Base-by-base conservation (phyloP, 2,888 invertebrate genomes). In the Amiota mariae region DNA sequence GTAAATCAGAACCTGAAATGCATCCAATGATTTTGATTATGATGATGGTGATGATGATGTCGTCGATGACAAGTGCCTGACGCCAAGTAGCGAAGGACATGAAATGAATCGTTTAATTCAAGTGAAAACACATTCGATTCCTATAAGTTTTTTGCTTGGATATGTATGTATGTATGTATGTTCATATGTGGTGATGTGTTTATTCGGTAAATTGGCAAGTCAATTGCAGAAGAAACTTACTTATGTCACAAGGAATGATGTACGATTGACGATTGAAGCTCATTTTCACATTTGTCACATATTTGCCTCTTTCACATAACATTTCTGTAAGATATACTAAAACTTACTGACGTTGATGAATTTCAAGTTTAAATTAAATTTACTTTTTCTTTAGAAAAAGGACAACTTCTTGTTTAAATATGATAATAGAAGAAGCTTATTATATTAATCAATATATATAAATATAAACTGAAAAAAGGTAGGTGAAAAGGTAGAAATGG, bases 141-240 rank as follows among this genome's bases (percentile, higher is more conserved):
- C 59, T 18, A 9, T 2, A 59, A 15, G 18, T 20, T 15, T 59
- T 15, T 4, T 59, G 59, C 20, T 15, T 59, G 3, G 9, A 20
- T 59, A 3, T 20, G 59, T 59, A 20, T 59, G 59, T n/a, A n/a
- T 9, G 20, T 11, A 20, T 10, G 18, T n/a, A n/a, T 11, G 12
- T 8, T 12, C n/a, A n/a, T 4, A n/a, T 51, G 54, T 51, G 54
- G 12, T 12, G n/a, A 20, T 20, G 75, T 75, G 79, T 79, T 82
- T 80, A 75, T 78, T 78, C 73, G 79, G 70, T 73, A 80, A 83
- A 82, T 85, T 83, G 82, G 72, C 77, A 83, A 85, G 80, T 85
- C 85, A 85, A 85, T 82, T 85, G 81, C 71, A 76, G 74, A 56
- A 75, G 72, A 72, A 72, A 64, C 73, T 68, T 56, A 66, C 75